A percentile compares a stretch with the other conserved stretches of the same genome.
Conservation (phyloP, 2,797 vertebrate species). For the Dendrocincla fuliginosa region DNA sequence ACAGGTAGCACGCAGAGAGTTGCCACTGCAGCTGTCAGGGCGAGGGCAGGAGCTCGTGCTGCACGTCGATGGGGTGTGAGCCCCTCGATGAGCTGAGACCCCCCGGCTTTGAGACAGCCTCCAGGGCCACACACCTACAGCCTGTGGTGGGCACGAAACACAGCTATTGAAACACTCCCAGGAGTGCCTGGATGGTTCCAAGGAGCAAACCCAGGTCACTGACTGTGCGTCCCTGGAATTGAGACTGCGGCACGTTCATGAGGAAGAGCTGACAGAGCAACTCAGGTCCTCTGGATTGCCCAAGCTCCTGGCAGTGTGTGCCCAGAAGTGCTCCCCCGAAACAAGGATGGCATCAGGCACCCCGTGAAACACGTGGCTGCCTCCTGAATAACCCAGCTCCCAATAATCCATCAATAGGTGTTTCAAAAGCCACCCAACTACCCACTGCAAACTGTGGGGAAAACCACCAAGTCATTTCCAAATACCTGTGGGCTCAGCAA, state of each 20-base stretch:
- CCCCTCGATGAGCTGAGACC: fast-evolving
- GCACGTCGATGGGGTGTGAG: fast-evolving
- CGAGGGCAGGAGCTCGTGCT: fast-evolving
- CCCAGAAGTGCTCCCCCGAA: fast-evolving
- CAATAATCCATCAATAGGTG: fast-evolving
- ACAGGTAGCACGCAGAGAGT: background rate
- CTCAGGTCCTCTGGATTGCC: fast-evolving
- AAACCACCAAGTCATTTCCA: background rate
- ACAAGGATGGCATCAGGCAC: background rate
- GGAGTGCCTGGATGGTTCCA: fast-evolving
- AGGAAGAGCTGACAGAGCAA: background rate
- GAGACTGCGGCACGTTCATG: background rate
- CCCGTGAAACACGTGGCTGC: background rate
- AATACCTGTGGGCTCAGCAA: background rate
- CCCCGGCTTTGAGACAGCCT: background rate
- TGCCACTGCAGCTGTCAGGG: fast-evolving
- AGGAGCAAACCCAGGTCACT: background rate
- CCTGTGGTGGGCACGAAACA: fast-evolving
- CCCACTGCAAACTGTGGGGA: background rate
- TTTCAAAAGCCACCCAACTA: background rate
- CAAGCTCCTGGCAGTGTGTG: background rate
- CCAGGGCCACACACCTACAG: background rate
- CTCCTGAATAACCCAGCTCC: background rate
- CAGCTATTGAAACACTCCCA: background rate
- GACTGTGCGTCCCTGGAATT: background rate